phyloP scores from a whole-genome alignment of 1,140 invertebrate genomes.

The Papilio xuthus region DNA sequence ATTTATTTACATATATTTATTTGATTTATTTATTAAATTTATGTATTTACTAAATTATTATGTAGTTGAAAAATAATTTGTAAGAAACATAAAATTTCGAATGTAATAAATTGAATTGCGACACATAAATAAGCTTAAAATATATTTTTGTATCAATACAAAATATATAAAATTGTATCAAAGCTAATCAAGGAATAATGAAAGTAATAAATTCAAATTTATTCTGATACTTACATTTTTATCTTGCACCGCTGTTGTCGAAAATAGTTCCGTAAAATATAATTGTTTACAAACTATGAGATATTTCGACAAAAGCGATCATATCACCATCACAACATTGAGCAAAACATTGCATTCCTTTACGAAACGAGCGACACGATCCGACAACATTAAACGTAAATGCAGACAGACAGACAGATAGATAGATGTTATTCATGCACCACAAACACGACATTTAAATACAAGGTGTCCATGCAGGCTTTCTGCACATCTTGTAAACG shows the following conservation, averaged over 20 bases:
- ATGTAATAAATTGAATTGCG: not conserved
- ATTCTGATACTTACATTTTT: constrained; percentile 46
- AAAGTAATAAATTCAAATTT: constrained; percentile 4
- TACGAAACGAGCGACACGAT: constrained; percentile 47
- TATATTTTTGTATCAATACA: not conserved
- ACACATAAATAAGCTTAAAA: not conserved
- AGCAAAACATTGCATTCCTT: constrained; percentile 76
- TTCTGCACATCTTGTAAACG: no score
- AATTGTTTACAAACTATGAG: not conserved
- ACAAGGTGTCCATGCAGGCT: no score
- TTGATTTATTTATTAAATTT: not conserved
- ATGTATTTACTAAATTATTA: not conserved
- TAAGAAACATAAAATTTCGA: not conserved
- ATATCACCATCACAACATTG: constrained; percentile 56
- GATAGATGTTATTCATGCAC: constrained; percentile 82
- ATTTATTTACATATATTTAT: not conserved
- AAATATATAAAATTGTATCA: not conserved
- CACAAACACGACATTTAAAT: constrained; percentile 62
- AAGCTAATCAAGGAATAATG: constrained; percentile 3
- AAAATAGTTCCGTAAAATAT: constrained; percentile 29
- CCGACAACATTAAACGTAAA: constrained; percentile 48
- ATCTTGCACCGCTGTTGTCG: constrained; percentile 47
- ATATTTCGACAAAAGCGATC: constrained; percentile 70
- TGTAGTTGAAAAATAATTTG: not conserved
- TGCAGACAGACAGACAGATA: constrained; percentile 40